Percentiles rank a stretch among this genome's conserved stretches.
Conservation (phyloP, 1,140 invertebrate species). For the Prorops nasuta region DNA sequence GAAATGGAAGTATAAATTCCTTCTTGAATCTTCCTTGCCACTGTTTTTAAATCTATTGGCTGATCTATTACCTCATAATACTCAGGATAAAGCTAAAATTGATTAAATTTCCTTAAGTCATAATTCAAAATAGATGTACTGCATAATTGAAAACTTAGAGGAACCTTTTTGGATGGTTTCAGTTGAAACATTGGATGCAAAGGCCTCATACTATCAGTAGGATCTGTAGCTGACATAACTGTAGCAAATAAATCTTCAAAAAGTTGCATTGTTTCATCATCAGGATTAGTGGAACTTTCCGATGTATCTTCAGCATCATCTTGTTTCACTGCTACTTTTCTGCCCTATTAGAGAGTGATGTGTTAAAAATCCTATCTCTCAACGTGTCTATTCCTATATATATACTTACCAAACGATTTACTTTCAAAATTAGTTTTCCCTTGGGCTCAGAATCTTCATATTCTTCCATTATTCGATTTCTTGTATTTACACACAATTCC, state of each 20-base stretch:
- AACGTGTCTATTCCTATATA: not conserved
- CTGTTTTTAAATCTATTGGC: conserved; percentile 93
- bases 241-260: conserved; percentile 81
- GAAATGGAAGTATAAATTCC: conserved; percentile 72
- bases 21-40: conserved; percentile 88
- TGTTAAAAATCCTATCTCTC: conserved; percentile 2
- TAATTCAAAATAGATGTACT: not conserved
- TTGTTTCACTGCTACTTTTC: conserved; percentile 52
- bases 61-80: conserved; percentile 95
- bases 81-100: conserved; percentile 81
- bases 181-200: conserved; percentile 85
- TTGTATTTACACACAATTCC: conserved; percentile 70
- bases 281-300: conserved; percentile 68
- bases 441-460: conserved; percentile 59
- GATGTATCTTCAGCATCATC: conserved; percentile 66
- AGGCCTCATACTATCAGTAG: conserved; percentile 76
- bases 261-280: conserved; percentile 68
- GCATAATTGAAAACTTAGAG: no score
- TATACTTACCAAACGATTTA: conserved; percentile 53
- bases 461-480: conserved; percentile 54
- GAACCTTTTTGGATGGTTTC: conserved; percentile 81
- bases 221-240: conserved; percentile 75
- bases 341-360: conserved; percentile 34
- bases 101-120: conserved; percentile 6
- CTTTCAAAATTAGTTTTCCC: conserved; percentile 62